Evolutionary conservation across 2,888 invertebrate genomes (phyloP).

Genomic region (Thecocarcelia acutangulata): DNA sequence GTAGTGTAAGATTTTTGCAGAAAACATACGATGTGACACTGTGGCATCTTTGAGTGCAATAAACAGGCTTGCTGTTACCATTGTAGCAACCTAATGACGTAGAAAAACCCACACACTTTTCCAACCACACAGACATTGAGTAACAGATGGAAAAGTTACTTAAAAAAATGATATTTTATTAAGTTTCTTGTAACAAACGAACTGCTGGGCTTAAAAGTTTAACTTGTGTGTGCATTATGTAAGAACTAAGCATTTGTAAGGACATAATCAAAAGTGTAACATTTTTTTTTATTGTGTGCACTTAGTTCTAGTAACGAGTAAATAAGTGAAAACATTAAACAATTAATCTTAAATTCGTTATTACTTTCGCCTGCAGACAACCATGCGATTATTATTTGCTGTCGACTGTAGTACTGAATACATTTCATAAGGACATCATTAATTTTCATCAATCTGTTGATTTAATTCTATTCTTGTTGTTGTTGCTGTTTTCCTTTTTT

Average conservation of each 20-base stretch:
- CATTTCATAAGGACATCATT: constrained; percentile 5
- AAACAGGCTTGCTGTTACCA: too few species aligned
- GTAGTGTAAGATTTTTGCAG: too few species aligned
- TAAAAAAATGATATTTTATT: too few species aligned
- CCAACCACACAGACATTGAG: too few species aligned
- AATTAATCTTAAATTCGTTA: constrained; percentile 37
- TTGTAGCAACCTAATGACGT: too few species aligned
- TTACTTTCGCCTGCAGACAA: not conserved
- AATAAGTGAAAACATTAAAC: constrained; percentile 40
- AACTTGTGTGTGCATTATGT: too few species aligned
- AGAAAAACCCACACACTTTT: too few species aligned
- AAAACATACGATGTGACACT: too few species aligned
- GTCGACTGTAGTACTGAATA: too few species aligned
- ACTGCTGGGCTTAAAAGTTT: not conserved
- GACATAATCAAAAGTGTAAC: not conserved
- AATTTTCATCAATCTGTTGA: constrained; percentile 25
- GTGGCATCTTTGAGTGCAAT: too few species aligned
- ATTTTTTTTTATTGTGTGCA: constrained; percentile 14
- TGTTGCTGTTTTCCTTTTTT: not conserved
- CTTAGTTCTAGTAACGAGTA: constrained; percentile 15
- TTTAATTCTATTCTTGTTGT: not conserved
- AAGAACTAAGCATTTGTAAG: too few species aligned
- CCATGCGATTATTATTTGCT: not conserved
- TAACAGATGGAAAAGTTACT: too few species aligned
- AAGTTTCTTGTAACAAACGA: not conserved